phyloP scores from a whole-genome alignment of 2,888 invertebrate species.

The Ommatoiulus sabulosus region DNA sequence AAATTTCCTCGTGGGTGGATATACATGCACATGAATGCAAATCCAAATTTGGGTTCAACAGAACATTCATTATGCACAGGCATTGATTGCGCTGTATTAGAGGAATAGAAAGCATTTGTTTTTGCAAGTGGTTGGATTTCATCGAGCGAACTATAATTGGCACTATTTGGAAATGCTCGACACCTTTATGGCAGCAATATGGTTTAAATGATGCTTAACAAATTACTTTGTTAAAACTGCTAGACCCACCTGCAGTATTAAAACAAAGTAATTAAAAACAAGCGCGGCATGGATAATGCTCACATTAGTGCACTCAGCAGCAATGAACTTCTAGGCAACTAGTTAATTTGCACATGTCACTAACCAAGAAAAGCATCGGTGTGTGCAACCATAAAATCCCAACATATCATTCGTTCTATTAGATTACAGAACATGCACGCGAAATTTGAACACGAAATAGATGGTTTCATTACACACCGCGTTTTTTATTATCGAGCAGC shows the following conservation, averaged over 20 bases:
- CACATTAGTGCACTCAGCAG: background rate
- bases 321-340: background rate
- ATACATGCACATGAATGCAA: background rate
- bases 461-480: no score
- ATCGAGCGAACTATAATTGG: slow-evolving; percentile 35
- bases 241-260: background rate
- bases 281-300: background rate
- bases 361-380: background rate
- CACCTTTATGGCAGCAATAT: slow-evolving; percentile 24
- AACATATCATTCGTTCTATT: background rate
- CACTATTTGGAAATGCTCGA: background rate
- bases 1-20: slow-evolving; percentile 23
- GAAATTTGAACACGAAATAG: background rate
- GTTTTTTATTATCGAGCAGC: no score
- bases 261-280: slow-evolving; percentile 23
- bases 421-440: background rate
- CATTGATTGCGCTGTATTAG: background rate
- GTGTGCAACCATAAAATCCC: background rate
- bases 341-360: slow-evolving; percentile 26
- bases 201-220: background rate
- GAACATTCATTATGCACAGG: background rate
- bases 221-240: slow-evolving; percentile 20
- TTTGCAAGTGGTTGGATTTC: slow-evolving; percentile 9
- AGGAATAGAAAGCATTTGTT: background rate
- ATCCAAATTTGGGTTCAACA: background rate